Evolutionary conservation across 2,888 invertebrate species (phyloP).

Genomic region (Campoletis raptor): DNA sequence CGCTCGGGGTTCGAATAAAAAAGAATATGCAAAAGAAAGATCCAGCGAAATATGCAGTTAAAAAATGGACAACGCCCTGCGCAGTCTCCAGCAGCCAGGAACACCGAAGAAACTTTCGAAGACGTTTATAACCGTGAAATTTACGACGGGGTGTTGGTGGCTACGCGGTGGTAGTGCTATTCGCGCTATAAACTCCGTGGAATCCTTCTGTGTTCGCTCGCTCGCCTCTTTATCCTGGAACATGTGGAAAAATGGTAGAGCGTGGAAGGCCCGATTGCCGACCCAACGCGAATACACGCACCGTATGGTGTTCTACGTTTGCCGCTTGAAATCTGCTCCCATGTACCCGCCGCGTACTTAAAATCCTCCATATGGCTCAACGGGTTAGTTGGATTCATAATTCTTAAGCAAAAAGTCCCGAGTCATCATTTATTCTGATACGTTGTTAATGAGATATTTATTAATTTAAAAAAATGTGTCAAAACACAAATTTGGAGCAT

Average conservation of each 20-base stretch:
- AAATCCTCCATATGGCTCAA: not conserved
- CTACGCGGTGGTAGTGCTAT: conserved; percentile 67
- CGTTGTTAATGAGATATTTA: too few species aligned
- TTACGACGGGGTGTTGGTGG: conserved; percentile 71
- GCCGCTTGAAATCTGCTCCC: conserved; percentile 5
- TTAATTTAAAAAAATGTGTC: too few species aligned
- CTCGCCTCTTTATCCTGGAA: conserved; percentile 29
- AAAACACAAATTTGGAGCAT: too few species aligned
- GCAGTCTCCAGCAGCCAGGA: conserved; percentile 19
- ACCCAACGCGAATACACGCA: conserved; percentile 19
- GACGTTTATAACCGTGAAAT: conserved; percentile 78
- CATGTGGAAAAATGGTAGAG: not conserved
- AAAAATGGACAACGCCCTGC: conserved; percentile 32
- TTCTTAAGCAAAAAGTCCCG: not conserved
- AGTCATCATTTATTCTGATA: too few species aligned
- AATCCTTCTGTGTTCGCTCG: conserved; percentile 27
- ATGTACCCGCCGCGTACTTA: not conserved
- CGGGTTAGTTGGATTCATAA: not conserved
- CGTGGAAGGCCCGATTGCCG: conserved; percentile 6
- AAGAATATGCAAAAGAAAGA: not conserved
- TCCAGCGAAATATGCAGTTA: conserved; percentile 7
- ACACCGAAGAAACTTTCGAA: conserved; percentile 68
- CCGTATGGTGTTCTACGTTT: conserved; percentile 41
- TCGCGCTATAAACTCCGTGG: conserved; percentile 65
- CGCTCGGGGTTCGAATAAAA: not conserved